Evolutionary conservation across 2,888 invertebrate species (phyloP), one percentile per base, ranked within the genome.

Genomic region (Dorcus hopei): DNA sequence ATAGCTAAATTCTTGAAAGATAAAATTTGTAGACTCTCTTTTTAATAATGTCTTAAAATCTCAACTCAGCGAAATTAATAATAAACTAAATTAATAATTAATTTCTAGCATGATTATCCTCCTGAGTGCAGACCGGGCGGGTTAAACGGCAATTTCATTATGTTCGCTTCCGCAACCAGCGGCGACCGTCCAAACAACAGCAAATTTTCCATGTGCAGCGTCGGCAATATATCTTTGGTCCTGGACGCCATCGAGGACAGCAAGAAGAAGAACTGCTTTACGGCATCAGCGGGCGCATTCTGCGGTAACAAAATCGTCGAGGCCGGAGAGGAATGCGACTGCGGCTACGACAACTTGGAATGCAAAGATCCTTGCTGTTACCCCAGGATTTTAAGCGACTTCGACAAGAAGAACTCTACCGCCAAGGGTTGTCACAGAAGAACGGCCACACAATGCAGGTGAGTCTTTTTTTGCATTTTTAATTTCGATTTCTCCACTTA

Each of bases 291-390:
- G 61, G 95, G 95, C 58, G 95, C 98, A 33, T 99, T 98, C 86
- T 99, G 99, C 79, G 99, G 99, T 55, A 99, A 99, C 80, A 97
- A 97, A 80, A 96, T 99, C 71, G 95, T 96, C 0, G 99, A 99
- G 77, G 91, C 89, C 26, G 96, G 94, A 49, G 99, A 99, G 80
- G 94, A 98, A 79, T 99, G 99, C 75, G 99, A 99, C 78, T 96
- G 95, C 73, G 95, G 95, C 23, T 98, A 95, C 76, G 91, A 93
- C 70, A 89, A 91, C 62, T 88, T 89, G 9, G 97, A 98, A 73
- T 99, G 98, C 80, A 88, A 86, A 65, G 90, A 91, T 70, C 90
- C 87, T 62, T 99, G 99, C 77, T 99, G 99, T 79, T 94, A 95
- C 79, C 96, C 97, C 14, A 83, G 93, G 19, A 81, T 89, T 69